These are phyloP conservation scores for Microtus ochrogaster DNA, from an alignment of 2,113 vertebrate species.

Conservation along the genomic window DNA sequence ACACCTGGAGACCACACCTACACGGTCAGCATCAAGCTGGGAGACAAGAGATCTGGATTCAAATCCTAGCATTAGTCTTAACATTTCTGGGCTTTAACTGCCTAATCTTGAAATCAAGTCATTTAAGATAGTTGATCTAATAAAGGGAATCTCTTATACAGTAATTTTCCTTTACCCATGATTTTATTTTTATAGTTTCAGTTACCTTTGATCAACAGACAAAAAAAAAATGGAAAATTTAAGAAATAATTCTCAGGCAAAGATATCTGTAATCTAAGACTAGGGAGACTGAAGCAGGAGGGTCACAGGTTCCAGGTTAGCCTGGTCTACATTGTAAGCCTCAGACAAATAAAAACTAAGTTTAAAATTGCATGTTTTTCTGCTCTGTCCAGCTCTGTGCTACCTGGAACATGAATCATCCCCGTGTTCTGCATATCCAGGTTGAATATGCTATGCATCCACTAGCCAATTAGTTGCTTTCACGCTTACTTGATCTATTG, in stretches of 20 bases:
- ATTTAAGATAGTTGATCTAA: not conserved
- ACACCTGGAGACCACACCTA: not conserved
- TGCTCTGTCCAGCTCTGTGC: not conserved
- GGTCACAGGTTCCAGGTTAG: not conserved
- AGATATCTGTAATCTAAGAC: not conserved
- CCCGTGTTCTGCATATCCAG: not conserved
- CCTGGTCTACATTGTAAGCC: not conserved
- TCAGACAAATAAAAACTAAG: not conserved
- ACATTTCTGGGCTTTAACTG: not conserved
- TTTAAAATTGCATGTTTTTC: not conserved
- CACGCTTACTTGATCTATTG: not conserved
- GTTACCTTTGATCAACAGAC: not conserved
- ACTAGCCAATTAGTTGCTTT: not conserved
- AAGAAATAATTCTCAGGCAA: not conserved
- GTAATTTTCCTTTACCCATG: not conserved
- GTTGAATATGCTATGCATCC: not conserved
- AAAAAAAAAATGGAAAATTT: not conserved
- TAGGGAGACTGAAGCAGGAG: not conserved
- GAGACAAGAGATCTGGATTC: not conserved
- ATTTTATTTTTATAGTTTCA: not conserved
- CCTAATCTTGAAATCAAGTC: not conserved
- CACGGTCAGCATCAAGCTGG: not conserved
- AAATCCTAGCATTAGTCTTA: not conserved
- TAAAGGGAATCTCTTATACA: not conserved
- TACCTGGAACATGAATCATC: not conserved